Evolutionary conservation across 2,888 invertebrate genomes (phyloP).

Genomic region (Magallana nippona): DNA sequence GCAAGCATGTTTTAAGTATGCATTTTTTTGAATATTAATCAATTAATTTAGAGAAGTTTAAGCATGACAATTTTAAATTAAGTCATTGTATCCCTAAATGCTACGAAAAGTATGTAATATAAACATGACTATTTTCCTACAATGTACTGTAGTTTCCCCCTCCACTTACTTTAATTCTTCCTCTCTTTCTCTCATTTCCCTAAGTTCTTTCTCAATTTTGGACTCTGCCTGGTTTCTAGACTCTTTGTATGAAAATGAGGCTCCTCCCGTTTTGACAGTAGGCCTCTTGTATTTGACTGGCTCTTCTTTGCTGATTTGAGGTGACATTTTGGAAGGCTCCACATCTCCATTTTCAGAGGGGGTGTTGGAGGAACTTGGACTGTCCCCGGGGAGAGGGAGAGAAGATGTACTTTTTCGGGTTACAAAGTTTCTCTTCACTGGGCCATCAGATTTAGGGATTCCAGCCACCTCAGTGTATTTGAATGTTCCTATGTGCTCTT

Average conservation of each 20-base stretch:
- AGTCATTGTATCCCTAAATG: too few species aligned
- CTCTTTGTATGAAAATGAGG: slow-evolving; percentile 82
- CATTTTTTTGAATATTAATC: too few species aligned
- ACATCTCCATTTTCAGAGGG: slow-evolving; percentile 42
- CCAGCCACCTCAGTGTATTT: slow-evolving; percentile 66
- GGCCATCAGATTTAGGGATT: slow-evolving; percentile 43
- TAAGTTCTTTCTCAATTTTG: slow-evolving; percentile 91
- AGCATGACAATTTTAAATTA: too few species aligned
- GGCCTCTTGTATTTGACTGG: slow-evolving; percentile 43
- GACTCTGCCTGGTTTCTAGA: slow-evolving; percentile 92
- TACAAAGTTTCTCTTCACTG: slow-evolving; percentile 71
- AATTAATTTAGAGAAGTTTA: too few species aligned
- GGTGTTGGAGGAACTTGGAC: slow-evolving; percentile 40
- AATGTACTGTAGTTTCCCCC: neutral
- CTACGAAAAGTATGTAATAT: too few species aligned
- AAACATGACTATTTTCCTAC: too few species aligned
- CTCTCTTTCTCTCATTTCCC: slow-evolving; percentile 91
- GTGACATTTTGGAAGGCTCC: slow-evolving; percentile 35
- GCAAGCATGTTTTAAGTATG: too few species aligned
- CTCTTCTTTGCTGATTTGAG: slow-evolving; percentile 39
- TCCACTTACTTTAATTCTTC: slow-evolving; percentile 86
- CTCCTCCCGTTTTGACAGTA: slow-evolving; percentile 53
- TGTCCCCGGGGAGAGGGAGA: slow-evolving; percentile 45
- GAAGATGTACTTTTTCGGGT: slow-evolving; percentile 55
- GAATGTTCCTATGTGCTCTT: slow-evolving; percentile 82